phyloP scores from a whole-genome alignment of 2,888 invertebrate species.

The Pristionchus fissidentatus region DNA sequence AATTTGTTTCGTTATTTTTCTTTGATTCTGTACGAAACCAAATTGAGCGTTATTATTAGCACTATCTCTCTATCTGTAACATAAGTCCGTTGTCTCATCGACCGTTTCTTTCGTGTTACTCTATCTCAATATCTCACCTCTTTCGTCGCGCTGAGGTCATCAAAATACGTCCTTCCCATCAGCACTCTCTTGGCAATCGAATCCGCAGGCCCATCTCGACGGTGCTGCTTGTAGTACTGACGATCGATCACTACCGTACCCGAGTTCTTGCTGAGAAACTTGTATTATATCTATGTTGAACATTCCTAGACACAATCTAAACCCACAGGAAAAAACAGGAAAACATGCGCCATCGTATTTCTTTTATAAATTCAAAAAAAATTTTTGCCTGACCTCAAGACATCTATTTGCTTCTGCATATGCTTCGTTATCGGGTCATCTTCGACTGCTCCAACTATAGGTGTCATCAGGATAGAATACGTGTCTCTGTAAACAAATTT shows the following conservation, averaged over 20 bases:
- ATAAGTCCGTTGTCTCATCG: no score
- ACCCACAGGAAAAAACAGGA: no score
- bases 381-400: background rate
- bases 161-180: background rate
- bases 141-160: background rate
- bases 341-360: no score
- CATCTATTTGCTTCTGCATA: background rate
- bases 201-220: constrained; percentile 10
- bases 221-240: constrained; percentile 4
- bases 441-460: background rate
- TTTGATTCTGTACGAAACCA: no score
- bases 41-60: no score
- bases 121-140: no score
- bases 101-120: no score
- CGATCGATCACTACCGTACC: constrained; percentile 20
- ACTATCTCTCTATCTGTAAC: no score
- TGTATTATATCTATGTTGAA: background rate
- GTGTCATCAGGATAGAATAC: background rate
- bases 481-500: background rate
- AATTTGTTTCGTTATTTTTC: no score
- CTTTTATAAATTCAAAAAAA: no score
- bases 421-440: constrained; percentile 3
- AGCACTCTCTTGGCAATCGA: constrained; percentile 26
- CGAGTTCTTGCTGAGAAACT: constrained; percentile 16
- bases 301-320: no score